Percentiles rank a stretch among this genome's conserved stretches.
Conservation (phyloP, 1,140 invertebrate species). For the Cherax destructor region DNA sequence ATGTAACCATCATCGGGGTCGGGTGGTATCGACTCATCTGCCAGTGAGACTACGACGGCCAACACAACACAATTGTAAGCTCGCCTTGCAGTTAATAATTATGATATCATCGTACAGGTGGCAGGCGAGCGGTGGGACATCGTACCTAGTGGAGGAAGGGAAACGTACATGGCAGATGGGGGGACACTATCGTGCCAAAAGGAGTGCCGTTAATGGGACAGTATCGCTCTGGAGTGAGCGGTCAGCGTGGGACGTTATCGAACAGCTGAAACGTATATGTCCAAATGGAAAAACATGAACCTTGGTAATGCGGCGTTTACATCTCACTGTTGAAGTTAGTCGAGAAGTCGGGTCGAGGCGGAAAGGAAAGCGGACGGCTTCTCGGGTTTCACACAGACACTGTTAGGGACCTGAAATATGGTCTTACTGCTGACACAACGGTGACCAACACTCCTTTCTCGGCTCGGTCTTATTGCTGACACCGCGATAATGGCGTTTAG, state of each 20-base stretch:
- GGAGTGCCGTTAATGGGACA: constrained; percentile 37
- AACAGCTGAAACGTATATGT: neutral
- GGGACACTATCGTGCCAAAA: constrained; percentile 14
- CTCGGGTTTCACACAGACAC: constrained; percentile 18
- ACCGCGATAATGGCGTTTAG: too few species aligned
- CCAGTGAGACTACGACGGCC: constrained; percentile 12
- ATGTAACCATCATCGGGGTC: too few species aligned
- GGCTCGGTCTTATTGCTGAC: too few species aligned
- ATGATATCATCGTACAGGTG: constrained; percentile 34
- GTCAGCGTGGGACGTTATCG: constrained; percentile 1
- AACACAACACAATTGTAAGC: constrained; percentile 23
- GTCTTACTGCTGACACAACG: too few species aligned
- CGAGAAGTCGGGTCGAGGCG: neutral
- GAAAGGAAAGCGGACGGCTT: neutral
- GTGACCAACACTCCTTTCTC: too few species aligned
- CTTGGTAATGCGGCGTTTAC: constrained; percentile 31
- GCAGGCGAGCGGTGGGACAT: neutral
- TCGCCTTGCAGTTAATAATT: constrained; percentile 36
- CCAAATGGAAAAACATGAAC: neutral
- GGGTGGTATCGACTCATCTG: constrained; percentile 9
- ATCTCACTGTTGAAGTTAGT: neutral
- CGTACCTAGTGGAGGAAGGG: neutral
- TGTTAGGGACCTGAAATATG: too few species aligned
- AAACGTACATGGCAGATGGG: too few species aligned
- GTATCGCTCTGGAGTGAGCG: neutral